Base-by-base conservation (phyloP, 1,140 invertebrate genomes). In the Fopius arisanus region DNA sequence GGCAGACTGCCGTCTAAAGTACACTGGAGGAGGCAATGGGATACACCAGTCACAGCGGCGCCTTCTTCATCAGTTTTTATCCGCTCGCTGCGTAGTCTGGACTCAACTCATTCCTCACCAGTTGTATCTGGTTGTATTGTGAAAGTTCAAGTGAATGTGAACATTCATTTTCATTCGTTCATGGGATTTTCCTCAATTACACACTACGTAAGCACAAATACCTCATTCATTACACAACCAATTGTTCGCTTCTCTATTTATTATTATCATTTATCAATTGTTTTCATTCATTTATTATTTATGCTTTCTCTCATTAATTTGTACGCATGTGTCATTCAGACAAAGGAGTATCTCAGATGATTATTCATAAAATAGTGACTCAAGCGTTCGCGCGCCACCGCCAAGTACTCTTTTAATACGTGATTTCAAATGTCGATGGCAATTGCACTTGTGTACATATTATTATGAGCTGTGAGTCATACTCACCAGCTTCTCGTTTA, bases 281-380 rank as follows among this genome's bases (percentile, higher is more conserved):
- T 40, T 14, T 51, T 51, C 2, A 19, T 51, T 51, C 41, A 16
- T 51, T 51, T 7, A 3, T 51, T 67, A 19, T 65, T 29, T 31
- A 7, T 29, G 9, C n/a, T 63, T 29, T n/a, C n/a, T n/a, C n/a
- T n/a, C n/a, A 28, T 19, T 12, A 14, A 14, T 26, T 9, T 54
- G 14, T 9, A 19, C 21, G 19, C 28, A 31, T 14, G 28, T 1
- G 43, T 26, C 9, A 48, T 51, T 51, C 1, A 29, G 43, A 72
- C 71, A 72, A 72, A 69, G 67, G 48, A 78, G 70, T 77, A 67
- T 72, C 14, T 54, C 69, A 66, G 48, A 59, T 41, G 78, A 80
- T 80, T 80, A 81, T 80, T 79, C 80, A 79, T 70, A n/a, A 78
- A 79, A 69, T 74, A 54, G 73, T 81, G 80, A 81, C 74, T 81